phyloP scores from a whole-genome alignment of 1,140 invertebrate species.

The Nasonia giraulti region DNA sequence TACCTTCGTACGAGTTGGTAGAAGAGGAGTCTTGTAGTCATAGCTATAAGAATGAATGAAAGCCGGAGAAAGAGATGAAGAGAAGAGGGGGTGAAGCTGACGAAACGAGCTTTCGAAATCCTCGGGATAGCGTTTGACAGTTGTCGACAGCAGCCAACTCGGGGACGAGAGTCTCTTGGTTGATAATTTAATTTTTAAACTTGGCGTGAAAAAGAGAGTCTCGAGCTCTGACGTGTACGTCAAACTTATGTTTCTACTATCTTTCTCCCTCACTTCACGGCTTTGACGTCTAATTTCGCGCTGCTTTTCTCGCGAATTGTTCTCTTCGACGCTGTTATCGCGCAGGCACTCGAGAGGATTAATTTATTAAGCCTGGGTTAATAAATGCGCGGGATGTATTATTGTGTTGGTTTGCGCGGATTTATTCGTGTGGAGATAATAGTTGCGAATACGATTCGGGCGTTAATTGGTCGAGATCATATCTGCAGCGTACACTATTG shows the following conservation, averaged over 20 bases:
- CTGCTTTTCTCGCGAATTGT: background rate
- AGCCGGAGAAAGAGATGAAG: background rate
- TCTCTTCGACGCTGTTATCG: background rate
- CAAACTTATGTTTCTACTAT: background rate
- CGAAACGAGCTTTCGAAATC: constrained; percentile 17
- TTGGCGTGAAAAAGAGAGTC: background rate
- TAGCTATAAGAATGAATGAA: background rate
- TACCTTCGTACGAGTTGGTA: too few relatives aligned
- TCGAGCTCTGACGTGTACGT: background rate
- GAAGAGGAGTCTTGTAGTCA: too few relatives aligned
- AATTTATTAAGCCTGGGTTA: background rate
- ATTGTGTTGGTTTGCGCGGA: background rate
- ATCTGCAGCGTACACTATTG: background rate
- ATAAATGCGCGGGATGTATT: background rate
- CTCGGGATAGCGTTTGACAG: constrained; percentile 15
- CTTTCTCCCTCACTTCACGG: background rate
- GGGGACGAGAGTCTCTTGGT: background rate
- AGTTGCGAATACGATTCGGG: background rate
- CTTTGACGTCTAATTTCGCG: background rate
- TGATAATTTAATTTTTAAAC: constrained; percentile 25
- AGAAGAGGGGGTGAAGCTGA: background rate
- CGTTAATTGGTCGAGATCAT: background rate
- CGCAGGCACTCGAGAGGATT: background rate
- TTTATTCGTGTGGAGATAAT: too few relatives aligned
- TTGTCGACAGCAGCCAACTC: constrained; percentile 21